Base-by-base conservation (phyloP, 92 coral and sea anemone genomes). In the Anthopleura xanthogrammica region DNA sequence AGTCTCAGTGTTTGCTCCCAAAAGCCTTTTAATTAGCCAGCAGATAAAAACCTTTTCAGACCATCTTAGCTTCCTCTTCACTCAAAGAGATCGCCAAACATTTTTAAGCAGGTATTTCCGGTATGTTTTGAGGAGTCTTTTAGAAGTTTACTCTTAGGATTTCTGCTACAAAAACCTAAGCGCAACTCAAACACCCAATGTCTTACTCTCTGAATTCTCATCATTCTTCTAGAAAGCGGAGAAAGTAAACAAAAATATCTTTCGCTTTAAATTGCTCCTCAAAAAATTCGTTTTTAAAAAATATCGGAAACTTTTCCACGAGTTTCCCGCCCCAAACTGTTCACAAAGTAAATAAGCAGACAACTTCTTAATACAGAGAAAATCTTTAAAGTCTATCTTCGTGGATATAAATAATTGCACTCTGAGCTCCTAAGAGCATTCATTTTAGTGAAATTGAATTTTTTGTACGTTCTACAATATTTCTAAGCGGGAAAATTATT, bases 91-190 rank as follows among this genome's bases (percentile, higher is more conserved):
- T 72, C 56, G 60, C 86, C 41, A 83, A 83, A 83, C 86, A 83
- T 55, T 29, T 75, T 83, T 29, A 55, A 60, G 85, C 52, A 62
- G 78, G 80, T 72, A 83, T 83, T 83, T 83, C 80, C 86, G 84
- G 84, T 52, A 80, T 83, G 86, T 74, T 73, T 74, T 72, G 19
- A 29, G 43, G n/a, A 16, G 62, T 46, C n/a, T 82, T 82, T 52
- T 72, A 57, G 64, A 24, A 56, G 80, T 83, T 83, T 83, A 83
- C 60, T 29, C 43, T 54, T n/a, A 12, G 80, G 86, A 75, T 83
- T 57, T 77, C 56, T 73, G 57, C 57, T 71, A 72, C 66, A 40
- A 48, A 72, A 71, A 20, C 52, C 48, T 82, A 71, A 82, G 78
- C 84, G 54, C 22, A 64, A 68, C 42, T 80, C 71, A 80, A 80